These are phyloP conservation scores for Panonychus citri DNA, from an alignment of 1,140 invertebrate species.

Conservation along the genomic window DNA sequence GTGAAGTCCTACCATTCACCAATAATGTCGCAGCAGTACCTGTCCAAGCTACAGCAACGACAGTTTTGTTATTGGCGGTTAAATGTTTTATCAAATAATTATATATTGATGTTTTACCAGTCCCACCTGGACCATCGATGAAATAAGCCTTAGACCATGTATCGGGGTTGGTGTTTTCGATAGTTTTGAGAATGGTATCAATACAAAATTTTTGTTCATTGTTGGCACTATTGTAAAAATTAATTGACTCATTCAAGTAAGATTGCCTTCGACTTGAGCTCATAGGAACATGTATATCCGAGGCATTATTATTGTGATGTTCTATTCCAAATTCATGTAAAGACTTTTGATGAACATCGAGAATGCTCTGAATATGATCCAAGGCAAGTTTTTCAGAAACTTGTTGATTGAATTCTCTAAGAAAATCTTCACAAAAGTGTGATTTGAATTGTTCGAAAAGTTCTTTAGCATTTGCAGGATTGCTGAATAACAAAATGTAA, in stretches of 20 bases:
- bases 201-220: background rate
- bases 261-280: background rate
- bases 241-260: background rate
- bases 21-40: background rate
- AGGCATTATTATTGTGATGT: too few relatives aligned
- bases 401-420: background rate
- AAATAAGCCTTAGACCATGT: constrained; percentile 12
- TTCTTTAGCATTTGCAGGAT: background rate
- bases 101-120: constrained; percentile 20
- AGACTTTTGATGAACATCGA: background rate
- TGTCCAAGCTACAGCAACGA: background rate
- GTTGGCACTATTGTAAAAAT: background rate
- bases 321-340: background rate
- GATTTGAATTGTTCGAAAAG: background rate
- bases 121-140: constrained; percentile 16
- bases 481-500: background rate
- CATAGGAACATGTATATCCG: background rate
- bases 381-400: background rate
- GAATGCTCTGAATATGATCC: background rate
- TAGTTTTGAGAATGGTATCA: background rate
- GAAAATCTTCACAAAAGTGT: background rate
- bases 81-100: constrained; percentile 12
- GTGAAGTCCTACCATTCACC: background rate
- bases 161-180: constrained; percentile 9
- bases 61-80: constrained; percentile 15